Base-by-base conservation (phyloP, 2,888 invertebrate species). In the Acronicta aceris region DNA sequence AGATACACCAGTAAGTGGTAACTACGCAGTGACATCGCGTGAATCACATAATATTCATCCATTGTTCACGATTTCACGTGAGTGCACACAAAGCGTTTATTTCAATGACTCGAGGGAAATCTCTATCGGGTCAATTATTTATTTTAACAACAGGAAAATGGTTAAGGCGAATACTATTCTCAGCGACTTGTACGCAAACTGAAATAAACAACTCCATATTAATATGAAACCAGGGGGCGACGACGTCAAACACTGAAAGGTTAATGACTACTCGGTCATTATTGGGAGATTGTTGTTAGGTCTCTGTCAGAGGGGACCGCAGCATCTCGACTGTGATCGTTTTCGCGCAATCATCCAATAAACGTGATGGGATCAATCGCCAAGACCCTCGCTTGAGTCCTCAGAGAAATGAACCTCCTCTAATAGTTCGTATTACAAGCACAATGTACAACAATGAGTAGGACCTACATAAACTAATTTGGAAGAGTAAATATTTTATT, bases 291-390 rank as follows among this genome's bases (percentile, higher is more conserved):
- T 87, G 83, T 77, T 85, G 83, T 81, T 81, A 83, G 81, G 81
- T 82, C 84, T 81, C 71, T 61, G 76, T 62, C 71, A 71, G 81
- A 90, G 91, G 91, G 93, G 93, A 81, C 86, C 82, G 73, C 84
- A 82, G 76, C 86, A 85, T 91, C 90, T 91, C 84, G 74, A 80
- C 84, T 82, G 78, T 85, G 81, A 86, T 85, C 89, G 88, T 90
- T 91, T 94, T 94, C 91, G 93, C 92, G 91, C 94, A 94, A 94
- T 94, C 94, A 94, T 94, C 89, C 94, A 94, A 94, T 94, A 90
- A 94, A 91, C 90, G 64, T 89, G 91, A 93, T 93, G 88, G 88
- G 85, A 83, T 86, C 90, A 93, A 91, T 93, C 94, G 89, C 89
- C 87, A 88, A 90, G 91, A 91, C 93, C 92, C 94, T 92, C 92